phyloP scores from a whole-genome alignment of 2,888 invertebrate genomes.

The Cosmorhoe ocellata region DNA sequence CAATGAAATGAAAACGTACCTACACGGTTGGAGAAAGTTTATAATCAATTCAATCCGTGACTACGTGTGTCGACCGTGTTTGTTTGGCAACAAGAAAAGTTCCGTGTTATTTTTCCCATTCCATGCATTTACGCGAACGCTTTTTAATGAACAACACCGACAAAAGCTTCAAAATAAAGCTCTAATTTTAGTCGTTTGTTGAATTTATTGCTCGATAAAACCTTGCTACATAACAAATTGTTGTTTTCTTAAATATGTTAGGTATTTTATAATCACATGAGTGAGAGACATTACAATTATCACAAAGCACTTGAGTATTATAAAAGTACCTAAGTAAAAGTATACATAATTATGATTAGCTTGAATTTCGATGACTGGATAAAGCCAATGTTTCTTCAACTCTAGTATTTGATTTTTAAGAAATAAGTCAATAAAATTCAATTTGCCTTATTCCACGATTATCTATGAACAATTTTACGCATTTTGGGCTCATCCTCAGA shows the following conservation, averaged over 20 bases:
- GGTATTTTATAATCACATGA: too few species aligned
- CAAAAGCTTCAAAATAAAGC: slow-evolving; percentile 37
- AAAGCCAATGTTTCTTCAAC: too few species aligned
- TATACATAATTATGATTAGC: too few species aligned
- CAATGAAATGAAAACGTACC: slow-evolving; percentile 31
- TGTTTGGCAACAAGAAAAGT: slow-evolving; percentile 58
- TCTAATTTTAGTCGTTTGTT: slow-evolving; percentile 44
- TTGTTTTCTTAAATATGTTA: too few species aligned
- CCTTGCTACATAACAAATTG: slow-evolving; percentile 30
- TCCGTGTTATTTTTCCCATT: slow-evolving; percentile 39
- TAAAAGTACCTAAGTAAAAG: too few species aligned
- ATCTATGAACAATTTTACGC: slow-evolving; percentile 30
- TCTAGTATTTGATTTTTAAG: too few species aligned
- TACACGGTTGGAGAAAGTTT: slow-evolving; percentile 45
- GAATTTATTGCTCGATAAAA: slow-evolving; percentile 36
- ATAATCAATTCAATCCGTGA: slow-evolving; percentile 62
- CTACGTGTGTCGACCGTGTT: slow-evolving; percentile 47
- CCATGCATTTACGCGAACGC: slow-evolving; percentile 37
- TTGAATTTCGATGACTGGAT: too few species aligned
- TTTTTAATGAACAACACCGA: slow-evolving; percentile 48
- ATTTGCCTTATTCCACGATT: slow-evolving; percentile 41
- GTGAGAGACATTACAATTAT: too few species aligned
- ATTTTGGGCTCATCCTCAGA: slow-evolving; percentile 12
- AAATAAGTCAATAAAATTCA: slow-evolving; percentile 40
- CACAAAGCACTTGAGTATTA: too few species aligned